Base-by-base conservation (phyloP, 2,113 vertebrate species). In the Diphyllodes magnificus region DNA sequence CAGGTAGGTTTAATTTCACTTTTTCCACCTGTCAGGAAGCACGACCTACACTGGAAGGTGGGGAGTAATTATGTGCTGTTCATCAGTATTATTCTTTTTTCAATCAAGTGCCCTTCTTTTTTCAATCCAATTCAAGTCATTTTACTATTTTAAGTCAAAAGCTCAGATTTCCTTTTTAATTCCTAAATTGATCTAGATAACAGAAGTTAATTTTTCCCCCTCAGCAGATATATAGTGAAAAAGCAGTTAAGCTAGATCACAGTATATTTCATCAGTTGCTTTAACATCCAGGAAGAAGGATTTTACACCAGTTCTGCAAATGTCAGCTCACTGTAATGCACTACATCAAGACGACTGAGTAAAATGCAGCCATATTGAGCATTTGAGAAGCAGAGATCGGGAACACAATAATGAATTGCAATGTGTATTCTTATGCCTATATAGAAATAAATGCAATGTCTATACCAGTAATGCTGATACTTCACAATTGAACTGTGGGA, bases 11-110 rank as follows among this genome's bases (percentile, higher is more conserved):
- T 44, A 15, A 69, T 60, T 65, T 54, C 30, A 50, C 15, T 45
- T 53, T 64, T 81, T 65, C 39, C 19, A 9, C 54, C 33, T 63
- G 21, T 30, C 56, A 79, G 33, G 51, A 75, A 63, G 30, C 6
- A 45, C 0, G 0, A 85, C 17, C 11, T 53, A 9, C 53, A 20
- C 0, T n/a, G 30, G 20, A 71, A 16, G 4, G 4, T 31, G 8
- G 28, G 25, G 75, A 72, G 25, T 15, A 82, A 16, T 83, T 66
- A 25, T 7, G 35, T 73, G 64, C 31, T 70, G 37, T 39, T 71
- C 23, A 19, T 37, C 37, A 70, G 10, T 15, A 30, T 69, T 49
- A 69, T 19, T 60, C 45, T 49, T 25, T 49, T 49, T 25, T 25
- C 24, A 49, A 49, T 49, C 49, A 25, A 49, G 49, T 28, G 10